Evolutionary conservation across 2,113 vertebrate genomes (phyloP).

Genomic region (Ciconia stormi): DNA sequence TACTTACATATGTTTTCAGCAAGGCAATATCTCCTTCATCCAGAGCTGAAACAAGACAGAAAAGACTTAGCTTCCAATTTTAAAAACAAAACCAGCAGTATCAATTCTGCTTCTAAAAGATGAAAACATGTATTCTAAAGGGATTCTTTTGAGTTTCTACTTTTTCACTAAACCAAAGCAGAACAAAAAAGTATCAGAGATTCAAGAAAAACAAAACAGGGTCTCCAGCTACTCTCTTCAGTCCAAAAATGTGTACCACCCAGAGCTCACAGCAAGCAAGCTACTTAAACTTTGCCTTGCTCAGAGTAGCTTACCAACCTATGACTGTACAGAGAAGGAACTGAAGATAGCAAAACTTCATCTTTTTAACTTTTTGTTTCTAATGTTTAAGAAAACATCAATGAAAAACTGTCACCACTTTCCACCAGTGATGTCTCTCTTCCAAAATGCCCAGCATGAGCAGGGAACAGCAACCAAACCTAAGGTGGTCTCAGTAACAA

Average conservation of each 20-base stretch:
- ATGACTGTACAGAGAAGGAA: background rate
- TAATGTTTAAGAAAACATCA: background rate
- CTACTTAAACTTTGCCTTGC: background rate
- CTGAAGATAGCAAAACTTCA: background rate
- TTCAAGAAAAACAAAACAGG: background rate
- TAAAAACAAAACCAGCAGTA: background rate
- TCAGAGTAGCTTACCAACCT: background rate
- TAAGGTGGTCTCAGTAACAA: background rate
- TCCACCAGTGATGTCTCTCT: background rate
- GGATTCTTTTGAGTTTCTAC: background rate
- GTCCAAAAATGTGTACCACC: background rate
- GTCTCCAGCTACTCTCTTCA: background rate
- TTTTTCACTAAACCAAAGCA: background rate
- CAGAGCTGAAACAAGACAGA: conserved; percentile 82
- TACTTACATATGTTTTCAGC: conserved; percentile 97
- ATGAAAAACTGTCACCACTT: background rate
- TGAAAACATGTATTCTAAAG: background rate
- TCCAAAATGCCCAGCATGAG: background rate
- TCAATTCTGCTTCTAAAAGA: background rate
- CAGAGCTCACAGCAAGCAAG: background rate
- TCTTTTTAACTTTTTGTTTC: background rate
- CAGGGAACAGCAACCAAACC: background rate
- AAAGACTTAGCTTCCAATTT: background rate
- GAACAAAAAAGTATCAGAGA: background rate
- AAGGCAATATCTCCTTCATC: conserved; percentile 98